Percentiles rank a stretch among this genome's conserved stretches.
Conservation (phyloP, 1,140 invertebrate genomes). For the Ditylenchus dipsaci region DNA sequence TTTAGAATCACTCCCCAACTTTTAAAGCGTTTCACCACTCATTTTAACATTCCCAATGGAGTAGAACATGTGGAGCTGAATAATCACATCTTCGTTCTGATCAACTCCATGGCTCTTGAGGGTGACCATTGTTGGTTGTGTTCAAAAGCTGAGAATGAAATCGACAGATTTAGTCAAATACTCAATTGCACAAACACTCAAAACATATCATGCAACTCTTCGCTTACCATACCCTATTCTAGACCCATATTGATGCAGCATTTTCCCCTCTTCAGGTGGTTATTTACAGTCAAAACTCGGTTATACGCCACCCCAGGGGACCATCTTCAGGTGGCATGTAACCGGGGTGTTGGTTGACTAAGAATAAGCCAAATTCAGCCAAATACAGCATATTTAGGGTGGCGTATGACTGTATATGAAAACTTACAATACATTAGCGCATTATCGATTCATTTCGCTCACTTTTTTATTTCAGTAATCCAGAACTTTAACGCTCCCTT, state of each 20-base stretch:
- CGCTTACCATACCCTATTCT: conserved; percentile 16
- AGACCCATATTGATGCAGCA: conserved; percentile 67
- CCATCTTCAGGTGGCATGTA: too few species aligned
- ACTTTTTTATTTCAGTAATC: too few species aligned
- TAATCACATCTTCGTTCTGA: conserved; percentile 62
- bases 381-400: too few species aligned
- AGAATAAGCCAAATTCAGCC: too few species aligned
- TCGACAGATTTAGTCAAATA: conserved; percentile 66
- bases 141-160: conserved; percentile 68
- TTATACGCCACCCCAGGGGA: too few species aligned
- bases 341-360: too few species aligned
- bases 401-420: too few species aligned
- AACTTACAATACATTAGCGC: too few species aligned
- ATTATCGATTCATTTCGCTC: too few species aligned
- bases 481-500: too few species aligned
- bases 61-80: conserved; percentile 10
- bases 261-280: conserved; percentile 78
- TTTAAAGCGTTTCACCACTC: conserved; percentile 11
- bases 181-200: conserved; percentile 60
- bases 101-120: conserved; percentile 95
- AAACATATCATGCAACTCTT: conserved; percentile 17
- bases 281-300: too few species aligned
- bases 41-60: conserved; percentile 9
- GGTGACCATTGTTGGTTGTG: conserved; percentile 86
- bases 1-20: conserved; percentile 8